Conservation (phyloP, 2,797 vertebrate species). For the Percopsis omiscomaycus region DNA sequence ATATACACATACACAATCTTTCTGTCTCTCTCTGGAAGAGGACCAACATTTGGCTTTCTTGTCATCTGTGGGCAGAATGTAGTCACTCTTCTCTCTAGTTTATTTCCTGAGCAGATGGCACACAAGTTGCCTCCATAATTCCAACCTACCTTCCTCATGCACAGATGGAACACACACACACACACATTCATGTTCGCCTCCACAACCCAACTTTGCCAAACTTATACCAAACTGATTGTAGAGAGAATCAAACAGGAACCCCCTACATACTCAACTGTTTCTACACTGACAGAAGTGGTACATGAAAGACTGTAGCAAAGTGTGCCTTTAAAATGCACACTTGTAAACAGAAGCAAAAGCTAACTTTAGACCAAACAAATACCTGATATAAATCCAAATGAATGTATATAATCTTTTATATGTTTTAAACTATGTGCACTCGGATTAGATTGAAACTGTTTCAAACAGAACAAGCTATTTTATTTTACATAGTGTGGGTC, state of each 20-base stretch:
- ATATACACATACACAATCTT: constrained; percentile 12
- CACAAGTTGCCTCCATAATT: constrained; percentile 53
- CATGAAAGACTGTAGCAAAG: too few species aligned
- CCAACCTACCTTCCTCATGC: constrained; percentile 38
- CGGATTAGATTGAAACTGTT: too few species aligned
- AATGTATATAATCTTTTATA: too few species aligned
- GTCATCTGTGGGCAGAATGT: constrained; percentile 36
- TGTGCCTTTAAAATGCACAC: too few species aligned
- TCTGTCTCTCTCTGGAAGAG: constrained; percentile 15
- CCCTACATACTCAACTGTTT: constrained; percentile 43
- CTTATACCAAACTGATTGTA: constrained; percentile 43
- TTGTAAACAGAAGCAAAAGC: too few species aligned
- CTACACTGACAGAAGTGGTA: constrained; percentile 5
- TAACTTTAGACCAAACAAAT: too few species aligned
- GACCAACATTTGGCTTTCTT: constrained; percentile 25
- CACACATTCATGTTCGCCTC: neutral
- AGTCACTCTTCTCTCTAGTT: constrained; percentile 32
- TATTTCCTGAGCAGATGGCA: constrained; percentile 69
- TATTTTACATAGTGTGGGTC: too few species aligned
- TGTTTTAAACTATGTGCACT: too few species aligned
- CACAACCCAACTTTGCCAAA: constrained; percentile 7
- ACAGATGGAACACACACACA: constrained; percentile 4
- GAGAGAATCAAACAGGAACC: constrained; percentile 54
- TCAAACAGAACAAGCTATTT: too few species aligned
- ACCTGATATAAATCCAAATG: too few species aligned